Evolutionary conservation across 2,888 invertebrate species (phyloP).

Genomic region (Aplocera efformata): DNA sequence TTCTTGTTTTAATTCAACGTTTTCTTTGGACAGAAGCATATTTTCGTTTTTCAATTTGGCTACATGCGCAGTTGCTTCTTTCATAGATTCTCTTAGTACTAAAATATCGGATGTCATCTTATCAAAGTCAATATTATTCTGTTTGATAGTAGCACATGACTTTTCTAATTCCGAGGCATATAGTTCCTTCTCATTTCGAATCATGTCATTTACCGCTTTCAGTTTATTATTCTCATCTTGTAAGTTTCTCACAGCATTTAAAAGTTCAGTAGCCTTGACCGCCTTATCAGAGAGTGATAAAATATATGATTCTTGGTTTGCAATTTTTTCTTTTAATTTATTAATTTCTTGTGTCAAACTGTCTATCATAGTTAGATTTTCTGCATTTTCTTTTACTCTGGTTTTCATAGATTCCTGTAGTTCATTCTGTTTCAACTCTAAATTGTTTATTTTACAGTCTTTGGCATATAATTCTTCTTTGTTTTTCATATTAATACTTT

Average conservation of each 20-base stretch:
- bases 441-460: constrained; percentile 36
- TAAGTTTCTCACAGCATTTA: constrained; percentile 36
- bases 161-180: constrained; percentile 52
- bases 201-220: constrained; percentile 47
- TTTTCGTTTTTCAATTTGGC: constrained; percentile 56
- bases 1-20: constrained; percentile 47
- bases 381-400: constrained; percentile 45
- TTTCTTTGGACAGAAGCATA: constrained; percentile 49
- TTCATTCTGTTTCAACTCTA: constrained; percentile 38
- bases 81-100: constrained; percentile 52
- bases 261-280: constrained; percentile 35
- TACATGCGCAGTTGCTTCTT: constrained; percentile 48
- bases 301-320: constrained; percentile 42
- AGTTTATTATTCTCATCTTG: constrained; percentile 44
- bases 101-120: constrained; percentile 57
- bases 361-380: constrained; percentile 36
- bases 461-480: constrained; percentile 36
- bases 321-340: constrained; percentile 39
- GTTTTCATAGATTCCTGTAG: constrained; percentile 42
- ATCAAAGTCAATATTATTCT: constrained; percentile 55
- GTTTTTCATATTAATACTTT: constrained; percentile 35
- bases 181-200: constrained; percentile 52
- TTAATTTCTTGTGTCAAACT: constrained; percentile 46
- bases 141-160: constrained; percentile 50
- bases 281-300: constrained; percentile 35